Evolutionary conservation across 2,888 invertebrate genomes (phyloP).

Genomic region (Halictus quadricinctus): DNA sequence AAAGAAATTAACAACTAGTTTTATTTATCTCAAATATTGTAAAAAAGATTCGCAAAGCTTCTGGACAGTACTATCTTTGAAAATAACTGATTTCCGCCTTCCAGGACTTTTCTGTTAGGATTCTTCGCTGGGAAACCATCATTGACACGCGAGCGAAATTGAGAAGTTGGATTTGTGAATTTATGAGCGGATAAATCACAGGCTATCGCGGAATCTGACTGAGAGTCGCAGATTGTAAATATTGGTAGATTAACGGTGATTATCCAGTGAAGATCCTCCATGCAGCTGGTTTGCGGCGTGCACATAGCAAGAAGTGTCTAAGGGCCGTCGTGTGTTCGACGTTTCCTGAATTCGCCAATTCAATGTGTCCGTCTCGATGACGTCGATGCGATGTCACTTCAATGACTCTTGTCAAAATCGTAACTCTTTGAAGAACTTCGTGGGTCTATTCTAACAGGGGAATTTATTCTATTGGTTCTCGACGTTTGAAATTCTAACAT

Average conservation of each 20-base stretch:
- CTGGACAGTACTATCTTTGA: background rate
- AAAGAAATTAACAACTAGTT: too few relatives aligned
- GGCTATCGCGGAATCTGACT: constrained; percentile 14
- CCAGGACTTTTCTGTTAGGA: background rate
- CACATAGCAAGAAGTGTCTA: constrained; percentile 15
- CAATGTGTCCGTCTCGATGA: background rate
- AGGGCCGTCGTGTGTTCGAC: constrained; percentile 20
- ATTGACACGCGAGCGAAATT: background rate
- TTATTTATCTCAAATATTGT: too few relatives aligned
- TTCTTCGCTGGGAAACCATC: background rate
- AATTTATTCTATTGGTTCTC: background rate
- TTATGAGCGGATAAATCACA: constrained; percentile 24
- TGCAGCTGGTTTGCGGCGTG: constrained; percentile 29
- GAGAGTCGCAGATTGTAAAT: constrained; percentile 40
- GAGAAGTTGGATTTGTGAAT: constrained; percentile 19
- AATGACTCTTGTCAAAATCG: background rate
- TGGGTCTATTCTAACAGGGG: background rate
- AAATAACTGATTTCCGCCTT: background rate
- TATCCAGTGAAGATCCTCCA: constrained; percentile 15
- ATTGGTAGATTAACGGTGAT: constrained; percentile 48
- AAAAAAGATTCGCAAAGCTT: background rate
- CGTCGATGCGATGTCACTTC: background rate
- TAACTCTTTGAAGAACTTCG: background rate
- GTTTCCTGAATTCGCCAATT: constrained; percentile 11
- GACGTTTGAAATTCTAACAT: background rate